phyloP scores from a whole-genome alignment of 2,888 invertebrate genomes.

The Candidula unifasciata region DNA sequence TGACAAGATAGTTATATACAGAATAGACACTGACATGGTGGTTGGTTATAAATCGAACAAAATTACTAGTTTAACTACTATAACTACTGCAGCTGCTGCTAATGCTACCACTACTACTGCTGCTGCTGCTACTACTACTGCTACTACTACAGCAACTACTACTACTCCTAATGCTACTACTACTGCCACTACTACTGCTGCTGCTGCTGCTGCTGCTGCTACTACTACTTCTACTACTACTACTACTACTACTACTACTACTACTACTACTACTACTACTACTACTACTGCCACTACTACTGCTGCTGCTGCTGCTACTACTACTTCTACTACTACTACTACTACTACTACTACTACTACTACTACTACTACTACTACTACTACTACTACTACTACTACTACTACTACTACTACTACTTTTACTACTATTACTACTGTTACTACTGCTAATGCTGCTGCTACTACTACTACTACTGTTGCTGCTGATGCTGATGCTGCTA shows the following conservation, averaged over 20 bases:
- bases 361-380: conserved; percentile 31
- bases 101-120: not conserved
- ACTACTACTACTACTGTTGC: too few relatives aligned
- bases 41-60: too few relatives aligned
- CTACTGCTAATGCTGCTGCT: too few relatives aligned
- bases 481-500: too few relatives aligned
- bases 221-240: not conserved
- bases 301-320: conserved; percentile 1
- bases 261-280: conserved; percentile 27
- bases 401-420: conserved; percentile 17
- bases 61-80: too few relatives aligned
- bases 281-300: conserved; percentile 28
- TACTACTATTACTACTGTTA: not conserved
- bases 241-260: conserved; percentile 30
- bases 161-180: too few relatives aligned
- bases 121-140: not conserved
- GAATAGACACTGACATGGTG: too few relatives aligned
- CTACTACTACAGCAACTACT: not conserved
- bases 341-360: conserved; percentile 30
- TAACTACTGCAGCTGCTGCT: too few relatives aligned
- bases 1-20: too few relatives aligned
- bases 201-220: not conserved
- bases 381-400: conserved; percentile 27
- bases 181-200: too few relatives aligned
- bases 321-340: conserved; percentile 3